These are phyloP conservation scores for Zaprionus lachaisei DNA, from an alignment of 1,140 invertebrate species.

Conservation along the genomic window DNA sequence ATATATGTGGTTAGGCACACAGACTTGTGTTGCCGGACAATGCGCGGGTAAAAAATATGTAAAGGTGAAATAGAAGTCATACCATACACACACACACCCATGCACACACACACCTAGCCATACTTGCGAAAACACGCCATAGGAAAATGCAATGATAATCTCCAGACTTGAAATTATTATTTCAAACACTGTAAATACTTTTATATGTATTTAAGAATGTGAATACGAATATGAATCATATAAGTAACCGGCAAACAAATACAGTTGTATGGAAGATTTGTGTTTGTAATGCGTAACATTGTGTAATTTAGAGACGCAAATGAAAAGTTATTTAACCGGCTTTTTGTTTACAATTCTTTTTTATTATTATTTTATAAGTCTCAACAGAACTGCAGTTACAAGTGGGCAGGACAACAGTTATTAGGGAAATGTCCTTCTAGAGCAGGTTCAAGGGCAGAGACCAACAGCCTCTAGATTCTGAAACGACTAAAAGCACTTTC, in stretches of 20 bases:
- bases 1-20: constrained; percentile 14
- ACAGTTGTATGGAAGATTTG: not conserved
- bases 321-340: constrained; percentile 14
- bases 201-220: not conserved
- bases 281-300: not conserved
- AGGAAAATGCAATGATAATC: constrained; percentile 67
- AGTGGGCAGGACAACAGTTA: not conserved
- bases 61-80: constrained; percentile 83
- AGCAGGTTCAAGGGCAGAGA: constrained; percentile 73
- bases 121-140: constrained; percentile 51
- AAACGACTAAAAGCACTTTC: constrained; percentile 61
- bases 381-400: not conserved
- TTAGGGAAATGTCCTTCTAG: constrained; percentile 56
- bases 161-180: constrained; percentile 29
- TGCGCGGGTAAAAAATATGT: constrained; percentile 57
- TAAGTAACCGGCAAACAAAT: constrained; percentile 6
- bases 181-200: constrained; percentile 44
- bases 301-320: constrained; percentile 7
- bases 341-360: not conserved
- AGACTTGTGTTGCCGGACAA: constrained; percentile 28
- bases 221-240: not conserved
- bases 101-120: constrained; percentile 18
- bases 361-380: not conserved
- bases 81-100: constrained; percentile 56
- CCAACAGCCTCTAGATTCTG: constrained; percentile 21